A percentile compares a stretch with the other conserved stretches of the same genome.
These are phyloP conservation scores for Mesembrinibis cayennensis DNA, from an alignment of 2,113 vertebrate genomes.

Conservation along the genomic window DNA sequence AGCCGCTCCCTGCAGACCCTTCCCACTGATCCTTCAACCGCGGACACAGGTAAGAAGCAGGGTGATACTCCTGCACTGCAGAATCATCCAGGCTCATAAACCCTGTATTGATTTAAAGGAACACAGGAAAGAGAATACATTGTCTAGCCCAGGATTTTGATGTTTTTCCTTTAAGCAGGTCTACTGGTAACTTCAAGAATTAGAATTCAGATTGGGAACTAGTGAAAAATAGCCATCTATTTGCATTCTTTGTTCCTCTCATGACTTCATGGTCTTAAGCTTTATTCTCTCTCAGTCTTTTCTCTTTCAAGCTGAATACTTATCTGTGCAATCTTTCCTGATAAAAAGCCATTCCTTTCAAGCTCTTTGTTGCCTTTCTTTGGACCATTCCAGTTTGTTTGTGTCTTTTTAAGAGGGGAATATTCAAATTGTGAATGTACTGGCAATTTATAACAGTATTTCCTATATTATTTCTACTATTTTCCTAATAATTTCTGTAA, in stretches of 20 bases:
- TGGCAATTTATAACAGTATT: not conserved
- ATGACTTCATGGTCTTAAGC: not conserved
- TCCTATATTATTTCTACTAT: not conserved
- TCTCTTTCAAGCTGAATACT: not conserved
- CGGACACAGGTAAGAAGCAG: slow-evolving; percentile 78
- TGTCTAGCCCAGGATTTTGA: not conserved
- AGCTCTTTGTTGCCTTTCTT: not conserved
- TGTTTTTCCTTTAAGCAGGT: not conserved
- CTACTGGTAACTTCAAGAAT: not conserved
- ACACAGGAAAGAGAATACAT: not conserved
- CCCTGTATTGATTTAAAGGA: not conserved
- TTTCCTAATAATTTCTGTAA: not conserved
- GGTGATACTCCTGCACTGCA: not conserved
- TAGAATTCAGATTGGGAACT: not conserved
- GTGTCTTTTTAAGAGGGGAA: not conserved
- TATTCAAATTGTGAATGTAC: not conserved
- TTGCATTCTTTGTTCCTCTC: not conserved
- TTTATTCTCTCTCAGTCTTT: not conserved
- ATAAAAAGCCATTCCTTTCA: not conserved
- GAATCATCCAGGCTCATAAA: not conserved
- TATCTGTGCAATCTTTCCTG: not conserved
- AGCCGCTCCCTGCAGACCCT: slow-evolving; percentile 94
- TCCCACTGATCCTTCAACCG: slow-evolving; percentile 76
- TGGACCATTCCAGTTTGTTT: not conserved
- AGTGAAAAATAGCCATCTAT: not conserved